These are phyloP conservation scores for Thymelicus acteon DNA, from an alignment of 2,888 invertebrate species.

Conservation along the genomic window DNA sequence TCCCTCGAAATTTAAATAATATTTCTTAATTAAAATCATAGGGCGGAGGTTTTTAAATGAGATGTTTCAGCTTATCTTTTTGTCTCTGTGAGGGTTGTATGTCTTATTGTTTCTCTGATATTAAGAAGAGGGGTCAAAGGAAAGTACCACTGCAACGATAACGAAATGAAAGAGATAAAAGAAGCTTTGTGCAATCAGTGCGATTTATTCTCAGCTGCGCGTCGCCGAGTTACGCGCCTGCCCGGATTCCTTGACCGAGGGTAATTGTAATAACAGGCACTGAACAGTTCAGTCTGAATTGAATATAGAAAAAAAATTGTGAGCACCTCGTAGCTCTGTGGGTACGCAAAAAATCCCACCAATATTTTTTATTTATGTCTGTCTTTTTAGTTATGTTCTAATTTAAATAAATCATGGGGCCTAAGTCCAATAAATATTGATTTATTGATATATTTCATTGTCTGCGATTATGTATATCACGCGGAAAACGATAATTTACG, in stretches of 20 bases:
- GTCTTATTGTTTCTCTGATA: constrained; percentile 45
- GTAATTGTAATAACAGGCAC: constrained; percentile 44
- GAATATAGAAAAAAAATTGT: not conserved
- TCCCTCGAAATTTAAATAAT: constrained; percentile 35
- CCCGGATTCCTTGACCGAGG: constrained; percentile 53
- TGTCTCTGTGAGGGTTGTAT: constrained; percentile 31
- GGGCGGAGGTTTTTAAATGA: constrained; percentile 34
- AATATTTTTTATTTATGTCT: too few relatives aligned
- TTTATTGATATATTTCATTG: too few relatives aligned
- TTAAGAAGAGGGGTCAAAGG: constrained; percentile 48
- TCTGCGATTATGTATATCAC: too few relatives aligned
- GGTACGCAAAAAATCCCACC: too few relatives aligned
- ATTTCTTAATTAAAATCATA: constrained; percentile 39
- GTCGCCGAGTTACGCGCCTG: constrained; percentile 40
- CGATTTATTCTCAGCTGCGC: constrained; percentile 66
- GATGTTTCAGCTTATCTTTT: constrained; percentile 30
- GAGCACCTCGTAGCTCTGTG: not conserved
- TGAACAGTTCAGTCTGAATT: too few relatives aligned
- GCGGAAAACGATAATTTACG: too few relatives aligned
- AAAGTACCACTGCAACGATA: constrained; percentile 70
- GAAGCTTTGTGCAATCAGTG: constrained; percentile 81
- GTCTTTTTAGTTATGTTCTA: too few relatives aligned
- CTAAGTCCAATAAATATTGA: too few relatives aligned
- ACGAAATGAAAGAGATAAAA: constrained; percentile 74
- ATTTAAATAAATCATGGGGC: too few relatives aligned